Percentiles rank a stretch among this genome's conserved stretches.
Evolutionary conservation across 2,113 vertebrate species (phyloP).

Genomic region (Oenanthe melanoleuca): DNA sequence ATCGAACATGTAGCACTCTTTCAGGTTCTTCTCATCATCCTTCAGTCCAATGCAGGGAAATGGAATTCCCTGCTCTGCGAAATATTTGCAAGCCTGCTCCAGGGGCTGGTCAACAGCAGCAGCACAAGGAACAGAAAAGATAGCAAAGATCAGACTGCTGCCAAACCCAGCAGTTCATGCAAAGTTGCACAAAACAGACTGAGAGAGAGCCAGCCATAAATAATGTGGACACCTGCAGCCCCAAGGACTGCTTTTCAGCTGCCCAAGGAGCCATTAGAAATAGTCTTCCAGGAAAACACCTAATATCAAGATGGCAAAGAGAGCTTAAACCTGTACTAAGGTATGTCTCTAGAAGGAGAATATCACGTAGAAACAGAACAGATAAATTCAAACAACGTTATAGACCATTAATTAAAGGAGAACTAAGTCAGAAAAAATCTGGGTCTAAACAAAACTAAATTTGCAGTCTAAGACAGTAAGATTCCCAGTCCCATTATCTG

Average conservation of each 20-base stretch:
- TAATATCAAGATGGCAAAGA: not conserved
- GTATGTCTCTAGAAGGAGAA: not conserved
- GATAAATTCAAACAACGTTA: not conserved
- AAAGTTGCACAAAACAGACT: not conserved
- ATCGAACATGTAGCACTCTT: constrained; percentile 80
- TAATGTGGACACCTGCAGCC: not conserved
- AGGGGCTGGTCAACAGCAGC: constrained; percentile 68
- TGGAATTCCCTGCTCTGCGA: constrained; percentile 69
- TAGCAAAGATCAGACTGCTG: not conserved
- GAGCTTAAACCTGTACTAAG: not conserved
- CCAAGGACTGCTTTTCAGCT: not conserved
- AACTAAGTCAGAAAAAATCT: not conserved
- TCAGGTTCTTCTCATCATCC: constrained; percentile 67
- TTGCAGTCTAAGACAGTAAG: not conserved
- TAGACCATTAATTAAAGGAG: not conserved
- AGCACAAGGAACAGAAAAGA: not conserved
- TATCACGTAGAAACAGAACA: not conserved
- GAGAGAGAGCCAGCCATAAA: not conserved
- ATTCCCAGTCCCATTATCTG: not conserved
- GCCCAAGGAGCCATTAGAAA: not conserved
- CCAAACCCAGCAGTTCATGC: not conserved
- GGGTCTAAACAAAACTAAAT: not conserved
- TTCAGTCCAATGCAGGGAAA: constrained; percentile 71
- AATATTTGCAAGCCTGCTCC: constrained; percentile 76
- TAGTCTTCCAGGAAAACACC: not conserved